phyloP scores from a whole-genome alignment of 2,797 vertebrate species.

The Darevskia nairensis region DNA sequence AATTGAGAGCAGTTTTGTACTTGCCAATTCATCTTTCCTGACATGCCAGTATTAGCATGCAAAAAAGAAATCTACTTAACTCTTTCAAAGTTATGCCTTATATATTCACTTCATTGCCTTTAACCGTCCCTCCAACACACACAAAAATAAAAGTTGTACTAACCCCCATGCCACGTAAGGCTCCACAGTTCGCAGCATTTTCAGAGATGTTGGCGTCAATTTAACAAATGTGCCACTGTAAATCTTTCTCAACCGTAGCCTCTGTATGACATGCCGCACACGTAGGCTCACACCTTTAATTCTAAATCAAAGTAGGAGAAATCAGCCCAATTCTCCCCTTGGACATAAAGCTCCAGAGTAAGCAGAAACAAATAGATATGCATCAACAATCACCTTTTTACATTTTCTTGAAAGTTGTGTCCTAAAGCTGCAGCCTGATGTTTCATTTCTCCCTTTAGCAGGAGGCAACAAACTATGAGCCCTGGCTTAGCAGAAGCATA shows the following conservation, averaged over 20 bases:
- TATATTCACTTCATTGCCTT: neutral
- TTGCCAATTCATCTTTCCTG: neutral
- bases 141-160: constrained; percentile 27
- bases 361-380: neutral
- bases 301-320: constrained; percentile 71
- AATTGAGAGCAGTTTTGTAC: neutral
- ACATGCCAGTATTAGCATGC: neutral
- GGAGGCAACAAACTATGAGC: too few relatives aligned
- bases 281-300: constrained; percentile 86
- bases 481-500: too few relatives aligned
- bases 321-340: accelerated
- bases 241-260: constrained; percentile 86
- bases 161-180: constrained; percentile 97
- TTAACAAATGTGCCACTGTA: constrained; percentile 90
- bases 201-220: constrained; percentile 81
- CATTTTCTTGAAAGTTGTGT: neutral
- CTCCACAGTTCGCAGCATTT: constrained; percentile 86
- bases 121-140: neutral
- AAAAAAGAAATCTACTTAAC: neutral
- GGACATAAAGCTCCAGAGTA: neutral
- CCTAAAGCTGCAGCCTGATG: neutral
- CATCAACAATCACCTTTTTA: neutral
- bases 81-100: neutral
- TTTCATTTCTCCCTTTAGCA: too few relatives aligned
- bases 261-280: constrained; percentile 82